These are phyloP conservation scores for Phoenicopterus ruber DNA, from an alignment of 2,113 vertebrate genomes.

Conservation along the genomic window DNA sequence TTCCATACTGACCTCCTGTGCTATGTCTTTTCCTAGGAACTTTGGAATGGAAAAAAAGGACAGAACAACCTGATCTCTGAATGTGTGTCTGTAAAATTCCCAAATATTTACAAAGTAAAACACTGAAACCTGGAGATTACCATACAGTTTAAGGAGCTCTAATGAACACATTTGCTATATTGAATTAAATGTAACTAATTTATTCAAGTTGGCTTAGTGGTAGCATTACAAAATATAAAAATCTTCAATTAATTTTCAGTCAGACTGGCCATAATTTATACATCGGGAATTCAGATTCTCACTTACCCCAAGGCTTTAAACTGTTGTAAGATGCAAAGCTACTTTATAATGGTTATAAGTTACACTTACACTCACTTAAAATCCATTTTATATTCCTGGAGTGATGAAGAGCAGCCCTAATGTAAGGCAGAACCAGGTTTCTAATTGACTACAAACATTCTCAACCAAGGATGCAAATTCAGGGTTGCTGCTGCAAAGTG, in stretches of 20 bases:
- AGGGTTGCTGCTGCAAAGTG: background rate
- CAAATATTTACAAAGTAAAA: constrained; percentile 26
- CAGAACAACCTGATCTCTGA: background rate
- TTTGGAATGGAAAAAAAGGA: background rate
- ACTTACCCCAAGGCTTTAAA: background rate
- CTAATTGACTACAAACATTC: constrained; percentile 1
- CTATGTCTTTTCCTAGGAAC: background rate
- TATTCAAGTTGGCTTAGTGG: background rate
- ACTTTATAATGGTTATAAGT: background rate
- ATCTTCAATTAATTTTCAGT: constrained; percentile 2
- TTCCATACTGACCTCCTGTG: background rate
- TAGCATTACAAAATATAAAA: background rate
- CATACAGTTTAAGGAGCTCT: background rate
- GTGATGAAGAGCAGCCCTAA: constrained; percentile 20
- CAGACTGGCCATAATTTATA: background rate
- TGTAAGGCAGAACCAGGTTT: background rate
- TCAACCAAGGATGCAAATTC: background rate
- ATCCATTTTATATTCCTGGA: background rate
- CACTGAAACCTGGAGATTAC: constrained; percentile 20
- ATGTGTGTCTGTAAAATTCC: background rate
- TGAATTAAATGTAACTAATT: constrained; percentile 4
- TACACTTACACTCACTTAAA: constrained; percentile 12
- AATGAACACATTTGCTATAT: constrained; percentile 12
- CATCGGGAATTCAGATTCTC: background rate
- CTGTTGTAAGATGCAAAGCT: background rate